These are phyloP conservation scores for Sicus ferrugineus DNA, from an alignment of 2,888 invertebrate species.

Conservation along the genomic window DNA sequence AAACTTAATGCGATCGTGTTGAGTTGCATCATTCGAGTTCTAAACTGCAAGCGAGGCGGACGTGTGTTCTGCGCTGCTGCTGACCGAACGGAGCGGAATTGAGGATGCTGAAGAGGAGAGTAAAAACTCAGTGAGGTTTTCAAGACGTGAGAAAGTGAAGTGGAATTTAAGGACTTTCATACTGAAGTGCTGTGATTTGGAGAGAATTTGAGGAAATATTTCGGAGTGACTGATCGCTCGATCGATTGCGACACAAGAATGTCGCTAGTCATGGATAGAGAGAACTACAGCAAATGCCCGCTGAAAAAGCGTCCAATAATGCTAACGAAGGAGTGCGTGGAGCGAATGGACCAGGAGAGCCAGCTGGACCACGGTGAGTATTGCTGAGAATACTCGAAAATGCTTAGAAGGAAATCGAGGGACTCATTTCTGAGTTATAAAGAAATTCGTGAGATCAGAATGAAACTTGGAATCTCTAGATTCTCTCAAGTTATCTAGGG, in stretches of 20 bases:
- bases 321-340: conserved; percentile 39
- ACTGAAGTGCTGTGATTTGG: too few relatives aligned
- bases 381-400: too few relatives aligned
- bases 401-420: too few relatives aligned
- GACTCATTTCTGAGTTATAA: too few relatives aligned
- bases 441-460: too few relatives aligned
- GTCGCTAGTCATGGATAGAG: conserved; percentile 60
- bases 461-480: too few relatives aligned
- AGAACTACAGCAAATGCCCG: conserved; percentile 62
- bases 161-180: too few relatives aligned
- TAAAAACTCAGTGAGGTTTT: not conserved
- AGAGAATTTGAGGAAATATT: too few relatives aligned
- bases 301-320: conserved; percentile 62
- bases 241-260: too few relatives aligned
- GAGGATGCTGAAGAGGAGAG: not conserved
- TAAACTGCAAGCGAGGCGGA: conserved; percentile 52
- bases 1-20: conserved; percentile 55
- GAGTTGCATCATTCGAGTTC: conserved; percentile 59
- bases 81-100: not conserved
- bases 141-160: not conserved
- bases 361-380: conserved; percentile 52
- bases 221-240: too few relatives aligned
- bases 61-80: conserved; percentile 37
- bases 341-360: conserved; percentile 42
- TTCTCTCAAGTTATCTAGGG: too few relatives aligned